phyloP scores from a whole-genome alignment of 2,797 vertebrate species.

The Somateria mollissima region DNA sequence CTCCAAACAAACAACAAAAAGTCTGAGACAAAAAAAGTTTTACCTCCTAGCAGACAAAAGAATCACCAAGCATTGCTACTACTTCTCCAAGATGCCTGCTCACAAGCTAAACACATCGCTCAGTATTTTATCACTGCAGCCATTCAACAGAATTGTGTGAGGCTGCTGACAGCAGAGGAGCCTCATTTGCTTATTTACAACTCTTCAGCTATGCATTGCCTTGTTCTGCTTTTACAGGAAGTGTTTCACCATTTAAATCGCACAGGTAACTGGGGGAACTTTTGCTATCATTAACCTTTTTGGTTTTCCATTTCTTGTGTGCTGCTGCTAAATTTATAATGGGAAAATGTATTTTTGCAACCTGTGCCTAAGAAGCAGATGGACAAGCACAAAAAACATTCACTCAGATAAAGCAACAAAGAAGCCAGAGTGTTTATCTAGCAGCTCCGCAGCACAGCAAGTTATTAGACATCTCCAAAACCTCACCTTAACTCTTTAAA shows the following conservation, averaged over 20 bases:
- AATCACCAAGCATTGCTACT: background rate
- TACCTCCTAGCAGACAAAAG: background rate
- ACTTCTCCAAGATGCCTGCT: background rate
- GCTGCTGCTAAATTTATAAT: background rate
- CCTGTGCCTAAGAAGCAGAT: background rate
- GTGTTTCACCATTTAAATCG: background rate
- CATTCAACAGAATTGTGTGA: rapidly evolving
- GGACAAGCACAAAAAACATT: background rate
- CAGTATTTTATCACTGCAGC: background rate
- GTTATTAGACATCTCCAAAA: background rate
- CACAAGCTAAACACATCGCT: rapidly evolving
- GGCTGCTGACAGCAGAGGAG: background rate
- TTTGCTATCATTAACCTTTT: background rate
- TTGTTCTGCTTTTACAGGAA: background rate
- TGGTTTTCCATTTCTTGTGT: background rate
- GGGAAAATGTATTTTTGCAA: background rate
- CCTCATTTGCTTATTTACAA: background rate
- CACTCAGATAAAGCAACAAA: background rate
- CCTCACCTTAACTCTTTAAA: background rate
- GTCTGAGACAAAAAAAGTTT: background rate
- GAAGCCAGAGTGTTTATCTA: background rate
- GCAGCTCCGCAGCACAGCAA: background rate
- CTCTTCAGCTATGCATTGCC: rapidly evolving
- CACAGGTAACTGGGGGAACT: background rate
- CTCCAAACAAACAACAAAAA: background rate